Percentiles rank a stretch among this genome's conserved stretches.
These are phyloP conservation scores for Microctenopoma steveboyesi DNA, from an alignment of 2,797 vertebrate species.

Conservation along the genomic window DNA sequence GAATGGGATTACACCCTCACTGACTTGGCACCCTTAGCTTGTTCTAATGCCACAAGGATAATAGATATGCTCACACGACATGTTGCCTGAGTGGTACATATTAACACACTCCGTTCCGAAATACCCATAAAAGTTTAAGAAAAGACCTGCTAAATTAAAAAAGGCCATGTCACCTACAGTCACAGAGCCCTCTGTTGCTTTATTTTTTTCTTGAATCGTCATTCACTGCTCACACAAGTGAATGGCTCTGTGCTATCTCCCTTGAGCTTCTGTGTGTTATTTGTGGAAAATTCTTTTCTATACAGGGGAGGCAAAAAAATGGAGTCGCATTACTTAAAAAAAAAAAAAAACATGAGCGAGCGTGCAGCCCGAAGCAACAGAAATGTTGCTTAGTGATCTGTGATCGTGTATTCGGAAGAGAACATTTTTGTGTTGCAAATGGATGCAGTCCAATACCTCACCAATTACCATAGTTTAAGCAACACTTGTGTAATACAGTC, in stretches of 20 bases:
- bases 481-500: neutral
- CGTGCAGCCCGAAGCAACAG: conserved; percentile 19
- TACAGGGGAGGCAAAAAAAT: conserved; percentile 22
- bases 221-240: neutral
- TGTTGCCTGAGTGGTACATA: conserved; percentile 15
- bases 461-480: conserved; percentile 3
- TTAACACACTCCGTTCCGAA: conserved; percentile 23
- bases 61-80: conserved; percentile 18
- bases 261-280: conserved; percentile 17
- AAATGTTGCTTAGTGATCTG: conserved; percentile 24
- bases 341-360: conserved; percentile 9
- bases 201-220: neutral
- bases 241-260: conserved; percentile 2
- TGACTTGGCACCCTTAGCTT: conserved; percentile 30
- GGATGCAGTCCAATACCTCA: conserved; percentile 1
- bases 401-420: conserved; percentile 20
- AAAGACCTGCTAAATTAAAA: conserved; percentile 34
- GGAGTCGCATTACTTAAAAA: conserved; percentile 23
- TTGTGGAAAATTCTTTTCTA: conserved; percentile 8
- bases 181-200: neutral
- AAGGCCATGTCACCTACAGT: conserved; percentile 17
- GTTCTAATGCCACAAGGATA: conserved; percentile 32
- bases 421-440: conserved; percentile 4
- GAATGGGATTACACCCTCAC: conserved; percentile 29
- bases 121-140: conserved; percentile 10